These are phyloP conservation scores for Neodiprion virginianus DNA, from an alignment of 1,140 invertebrate genomes.

Conservation along the genomic window DNA sequence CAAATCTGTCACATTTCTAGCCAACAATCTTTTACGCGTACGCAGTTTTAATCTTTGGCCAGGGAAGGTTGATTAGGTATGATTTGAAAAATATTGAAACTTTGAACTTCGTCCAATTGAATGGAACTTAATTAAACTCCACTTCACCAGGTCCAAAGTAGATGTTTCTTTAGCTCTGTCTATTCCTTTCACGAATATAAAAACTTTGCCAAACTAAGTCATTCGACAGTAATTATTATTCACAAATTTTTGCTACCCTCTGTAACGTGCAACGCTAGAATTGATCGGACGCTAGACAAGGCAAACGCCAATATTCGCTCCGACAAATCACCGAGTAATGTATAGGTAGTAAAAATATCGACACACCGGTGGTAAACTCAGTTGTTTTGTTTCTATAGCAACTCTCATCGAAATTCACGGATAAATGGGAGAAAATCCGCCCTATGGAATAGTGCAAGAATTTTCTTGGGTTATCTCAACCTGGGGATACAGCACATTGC, in stretches of 20 bases:
- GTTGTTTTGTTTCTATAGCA: slow-evolving; percentile 42
- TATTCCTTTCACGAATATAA: slow-evolving; percentile 7
- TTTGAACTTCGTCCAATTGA: no score
- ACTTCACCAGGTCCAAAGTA: neutral
- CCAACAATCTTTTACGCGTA: no score
- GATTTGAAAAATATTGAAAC: no score
- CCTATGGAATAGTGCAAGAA: neutral
- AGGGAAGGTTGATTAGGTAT: no score
- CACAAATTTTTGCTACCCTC: neutral
- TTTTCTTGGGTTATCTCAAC: neutral
- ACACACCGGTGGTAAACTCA: slow-evolving; percentile 8
- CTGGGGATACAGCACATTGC: no score
- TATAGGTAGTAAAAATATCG: neutral
- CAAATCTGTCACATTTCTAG: no score
- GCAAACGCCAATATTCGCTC: neutral
- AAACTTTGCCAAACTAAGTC: neutral
- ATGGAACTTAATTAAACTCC: slow-evolving; percentile 10
- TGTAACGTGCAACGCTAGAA: neutral
- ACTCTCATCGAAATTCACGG: slow-evolving; percentile 23
- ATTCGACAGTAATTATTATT: no score
- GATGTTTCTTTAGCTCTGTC: slow-evolving; percentile 6
- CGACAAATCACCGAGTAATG: neutral
- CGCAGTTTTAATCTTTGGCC: no score
- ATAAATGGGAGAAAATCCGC: neutral
- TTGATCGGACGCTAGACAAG: neutral